Conservation (phyloP, 2,113 vertebrate genomes). For the Aviceda subcristata region DNA sequence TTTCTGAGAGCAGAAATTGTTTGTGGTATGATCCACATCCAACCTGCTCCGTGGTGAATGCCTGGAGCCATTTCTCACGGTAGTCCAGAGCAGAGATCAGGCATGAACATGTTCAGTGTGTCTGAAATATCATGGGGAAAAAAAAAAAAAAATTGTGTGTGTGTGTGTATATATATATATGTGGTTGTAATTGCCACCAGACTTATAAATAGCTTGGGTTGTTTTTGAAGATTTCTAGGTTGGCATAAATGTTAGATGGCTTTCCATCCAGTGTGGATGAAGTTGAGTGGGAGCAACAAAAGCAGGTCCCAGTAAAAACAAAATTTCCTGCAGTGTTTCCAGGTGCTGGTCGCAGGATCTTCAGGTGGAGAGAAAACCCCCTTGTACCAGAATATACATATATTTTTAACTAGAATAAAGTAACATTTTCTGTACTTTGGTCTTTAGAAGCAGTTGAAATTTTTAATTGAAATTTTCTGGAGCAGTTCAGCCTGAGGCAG, state of each 20-base stretch:
- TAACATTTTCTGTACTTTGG: accelerated
- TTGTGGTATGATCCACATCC: neutral
- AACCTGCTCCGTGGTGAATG: accelerated
- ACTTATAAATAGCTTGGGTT: neutral
- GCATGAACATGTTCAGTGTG: neutral
- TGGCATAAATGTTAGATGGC: neutral
- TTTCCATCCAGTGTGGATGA: neutral
- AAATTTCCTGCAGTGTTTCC: neutral
- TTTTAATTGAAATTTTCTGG: neutral
- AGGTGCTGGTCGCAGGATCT: too few species aligned
- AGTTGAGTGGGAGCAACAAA: too few species aligned
- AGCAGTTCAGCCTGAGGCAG: neutral
- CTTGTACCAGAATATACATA: accelerated
- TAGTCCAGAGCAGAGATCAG: neutral
- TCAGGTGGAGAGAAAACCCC: neutral
- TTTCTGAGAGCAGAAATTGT: neutral
- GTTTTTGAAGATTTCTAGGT: neutral
- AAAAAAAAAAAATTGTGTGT: too few species aligned
- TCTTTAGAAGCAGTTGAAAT: neutral
- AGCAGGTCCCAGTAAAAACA: too few species aligned
- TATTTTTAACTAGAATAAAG: neutral
- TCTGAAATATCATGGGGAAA: neutral
- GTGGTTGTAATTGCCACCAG: neutral
- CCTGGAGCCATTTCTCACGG: neutral
- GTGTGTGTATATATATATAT: too few species aligned